Evolutionary conservation across 2,113 vertebrate genomes (phyloP).

Genomic region (Crotalus viridis): DNA sequence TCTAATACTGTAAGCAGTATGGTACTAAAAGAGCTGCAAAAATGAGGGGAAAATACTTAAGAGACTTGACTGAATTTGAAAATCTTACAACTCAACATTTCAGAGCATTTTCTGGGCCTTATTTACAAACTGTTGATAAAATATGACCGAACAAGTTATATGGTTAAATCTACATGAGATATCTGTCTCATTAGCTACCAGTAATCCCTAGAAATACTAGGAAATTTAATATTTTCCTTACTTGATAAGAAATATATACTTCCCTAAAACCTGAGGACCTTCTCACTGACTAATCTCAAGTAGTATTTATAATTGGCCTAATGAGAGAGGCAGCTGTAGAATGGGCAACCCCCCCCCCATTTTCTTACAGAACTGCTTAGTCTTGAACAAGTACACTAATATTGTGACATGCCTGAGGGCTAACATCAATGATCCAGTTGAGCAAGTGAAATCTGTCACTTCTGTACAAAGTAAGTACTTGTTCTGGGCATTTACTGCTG

Average conservation of each 20-base stretch:
- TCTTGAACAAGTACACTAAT: background rate
- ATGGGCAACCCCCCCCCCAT: background rate
- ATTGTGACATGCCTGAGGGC: background rate
- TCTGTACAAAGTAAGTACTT: background rate
- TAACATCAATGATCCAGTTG: background rate
- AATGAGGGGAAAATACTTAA: background rate
- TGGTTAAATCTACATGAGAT: background rate
- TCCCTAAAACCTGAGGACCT: background rate
- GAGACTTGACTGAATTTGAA: background rate
- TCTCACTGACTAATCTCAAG: background rate
- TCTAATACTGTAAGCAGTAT: background rate
- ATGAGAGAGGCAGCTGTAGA: background rate
- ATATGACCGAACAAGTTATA: background rate
- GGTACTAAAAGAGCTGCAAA: background rate
- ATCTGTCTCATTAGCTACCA: background rate
- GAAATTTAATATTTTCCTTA: background rate
- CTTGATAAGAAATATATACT: background rate
- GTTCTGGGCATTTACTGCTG: background rate
- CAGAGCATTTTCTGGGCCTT: background rate
- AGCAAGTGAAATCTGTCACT: background rate
- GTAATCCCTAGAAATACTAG: background rate
- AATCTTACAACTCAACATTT: background rate
- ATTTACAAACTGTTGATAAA: background rate
- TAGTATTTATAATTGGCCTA: background rate
- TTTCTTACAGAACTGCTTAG: background rate